Evolutionary conservation across 2,888 invertebrate species (phyloP).

Genomic region (Oxytorus armatus): DNA sequence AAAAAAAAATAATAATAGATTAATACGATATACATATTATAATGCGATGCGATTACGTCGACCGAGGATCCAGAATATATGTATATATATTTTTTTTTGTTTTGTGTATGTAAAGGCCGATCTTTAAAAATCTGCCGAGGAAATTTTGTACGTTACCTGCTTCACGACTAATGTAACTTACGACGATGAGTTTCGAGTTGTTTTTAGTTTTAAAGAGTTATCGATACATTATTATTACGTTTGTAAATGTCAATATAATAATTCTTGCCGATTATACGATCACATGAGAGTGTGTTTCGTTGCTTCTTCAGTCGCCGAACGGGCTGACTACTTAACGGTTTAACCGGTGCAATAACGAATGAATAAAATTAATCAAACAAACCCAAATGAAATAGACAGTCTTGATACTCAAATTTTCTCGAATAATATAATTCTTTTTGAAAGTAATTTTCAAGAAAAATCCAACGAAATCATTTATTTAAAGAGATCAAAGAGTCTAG

Average conservation of each 20-base stretch:
- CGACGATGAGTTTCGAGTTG: conserved; percentile 38
- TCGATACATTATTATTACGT: conserved; percentile 62
- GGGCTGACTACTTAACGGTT: conserved; percentile 26
- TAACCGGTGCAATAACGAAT: conserved; percentile 58
- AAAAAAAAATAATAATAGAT: conserved; percentile 25
- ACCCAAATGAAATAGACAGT: neutral
- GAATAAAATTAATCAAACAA: conserved; percentile 43
- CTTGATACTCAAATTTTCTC: neutral
- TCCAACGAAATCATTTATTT: too few relatives aligned
- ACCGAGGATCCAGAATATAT: conserved; percentile 17
- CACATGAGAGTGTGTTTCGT: conserved; percentile 66
- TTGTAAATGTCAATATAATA: conserved; percentile 70
- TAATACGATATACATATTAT: neutral
- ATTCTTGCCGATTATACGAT: conserved; percentile 76
- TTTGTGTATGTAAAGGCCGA: conserved; percentile 48
- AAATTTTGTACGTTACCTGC: conserved; percentile 67
- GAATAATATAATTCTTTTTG: neutral
- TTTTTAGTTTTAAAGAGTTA: conserved; percentile 63
- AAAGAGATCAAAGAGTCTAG: too few relatives aligned
- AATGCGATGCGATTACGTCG: conserved; percentile 55
- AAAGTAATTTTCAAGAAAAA: too few relatives aligned
- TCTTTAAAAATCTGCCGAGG: conserved; percentile 59
- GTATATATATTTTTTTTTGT: conserved; percentile 17
- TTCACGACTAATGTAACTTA: conserved; percentile 49
- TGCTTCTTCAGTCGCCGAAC: conserved; percentile 48